Conservation (phyloP, 2,888 invertebrate species). For the Trissolcus brochymenae region DNA sequence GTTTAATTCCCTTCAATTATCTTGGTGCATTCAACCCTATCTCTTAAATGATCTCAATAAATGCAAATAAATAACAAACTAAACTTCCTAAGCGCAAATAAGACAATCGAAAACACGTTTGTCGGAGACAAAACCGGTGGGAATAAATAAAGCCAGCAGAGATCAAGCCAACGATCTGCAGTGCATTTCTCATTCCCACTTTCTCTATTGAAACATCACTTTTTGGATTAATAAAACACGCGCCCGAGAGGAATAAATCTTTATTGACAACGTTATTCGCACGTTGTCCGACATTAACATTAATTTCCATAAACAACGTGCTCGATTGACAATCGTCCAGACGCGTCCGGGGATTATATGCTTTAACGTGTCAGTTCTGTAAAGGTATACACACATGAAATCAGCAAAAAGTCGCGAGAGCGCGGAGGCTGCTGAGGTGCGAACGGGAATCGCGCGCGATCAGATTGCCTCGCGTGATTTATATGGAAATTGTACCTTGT, state of each 20-base stretch:
- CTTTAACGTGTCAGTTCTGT: constrained; percentile 5
- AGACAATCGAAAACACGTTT: constrained; percentile 23
- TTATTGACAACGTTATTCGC: constrained; percentile 42
- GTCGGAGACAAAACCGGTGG: constrained; percentile 33
- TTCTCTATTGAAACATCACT: constrained; percentile 32
- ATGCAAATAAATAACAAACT: constrained; percentile 13
- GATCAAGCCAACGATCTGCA: constrained; percentile 18
- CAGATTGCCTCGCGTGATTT: constrained; percentile 53
- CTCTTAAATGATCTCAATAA: constrained; percentile 7
- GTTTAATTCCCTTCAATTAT: background rate
- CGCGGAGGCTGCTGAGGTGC: constrained; percentile 35
- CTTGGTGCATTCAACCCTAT: constrained; percentile 4
- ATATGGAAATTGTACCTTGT: constrained; percentile 58
- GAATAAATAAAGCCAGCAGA: constrained; percentile 19
- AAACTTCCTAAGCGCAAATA: constrained; percentile 1
- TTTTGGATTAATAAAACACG: constrained; percentile 24
- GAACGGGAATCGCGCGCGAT: constrained; percentile 46
- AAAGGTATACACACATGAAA: constrained; percentile 12
- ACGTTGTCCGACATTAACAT: constrained; percentile 40
- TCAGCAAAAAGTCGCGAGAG: constrained; percentile 28
- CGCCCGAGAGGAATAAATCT: constrained; percentile 33
- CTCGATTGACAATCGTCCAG: constrained; percentile 41
- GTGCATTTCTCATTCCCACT: constrained; percentile 24
- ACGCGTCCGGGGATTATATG: constrained; percentile 23
- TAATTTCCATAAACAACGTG: constrained; percentile 52